These are phyloP conservation scores for Subacronicta megacephala DNA, from an alignment of 2,888 invertebrate species.

Conservation along the genomic window DNA sequence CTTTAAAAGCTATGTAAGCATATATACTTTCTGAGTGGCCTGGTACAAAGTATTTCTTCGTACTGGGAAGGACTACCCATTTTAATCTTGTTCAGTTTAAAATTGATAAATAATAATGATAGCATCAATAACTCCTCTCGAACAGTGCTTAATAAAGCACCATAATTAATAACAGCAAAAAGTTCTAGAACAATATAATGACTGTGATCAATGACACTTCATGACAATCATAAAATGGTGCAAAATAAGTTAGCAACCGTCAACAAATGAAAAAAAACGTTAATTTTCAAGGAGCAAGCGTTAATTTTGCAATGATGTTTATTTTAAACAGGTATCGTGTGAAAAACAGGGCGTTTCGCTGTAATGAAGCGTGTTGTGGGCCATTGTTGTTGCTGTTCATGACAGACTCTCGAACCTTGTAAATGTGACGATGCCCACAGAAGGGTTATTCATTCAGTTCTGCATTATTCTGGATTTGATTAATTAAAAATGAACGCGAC, in stretches of 20 bases:
- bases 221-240: conserved; percentile 29
- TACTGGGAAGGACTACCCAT: too few species aligned
- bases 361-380: conserved; percentile 29
- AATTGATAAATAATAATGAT: conserved; percentile 19
- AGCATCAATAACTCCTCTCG: conserved; percentile 25
- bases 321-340: conserved; percentile 39
- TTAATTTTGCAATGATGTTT: conserved; percentile 35
- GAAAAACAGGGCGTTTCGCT: conserved; percentile 50
- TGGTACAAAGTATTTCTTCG: too few species aligned
- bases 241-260: conserved; percentile 19
- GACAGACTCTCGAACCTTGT: conserved; percentile 53
- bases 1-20: too few species aligned
- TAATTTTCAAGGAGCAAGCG: conserved; percentile 37
- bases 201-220: conserved; percentile 31
- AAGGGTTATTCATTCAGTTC: background rate
- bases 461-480: conserved; percentile 29
- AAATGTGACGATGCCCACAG: conserved; percentile 32
- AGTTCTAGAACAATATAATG: conserved; percentile 41
- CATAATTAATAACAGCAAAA: conserved; percentile 43
- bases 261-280: conserved; percentile 19
- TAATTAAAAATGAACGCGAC: conserved; percentile 28
- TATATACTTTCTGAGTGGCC: too few species aligned
- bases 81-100: too few species aligned
- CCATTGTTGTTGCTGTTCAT: conserved; percentile 56
- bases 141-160: conserved; percentile 15